A percentile compares a stretch with the other conserved stretches of the same genome.
These are phyloP conservation scores for Hippocampus abdominalis DNA, from an alignment of 2,113 vertebrate genomes.

Conservation along the genomic window DNA sequence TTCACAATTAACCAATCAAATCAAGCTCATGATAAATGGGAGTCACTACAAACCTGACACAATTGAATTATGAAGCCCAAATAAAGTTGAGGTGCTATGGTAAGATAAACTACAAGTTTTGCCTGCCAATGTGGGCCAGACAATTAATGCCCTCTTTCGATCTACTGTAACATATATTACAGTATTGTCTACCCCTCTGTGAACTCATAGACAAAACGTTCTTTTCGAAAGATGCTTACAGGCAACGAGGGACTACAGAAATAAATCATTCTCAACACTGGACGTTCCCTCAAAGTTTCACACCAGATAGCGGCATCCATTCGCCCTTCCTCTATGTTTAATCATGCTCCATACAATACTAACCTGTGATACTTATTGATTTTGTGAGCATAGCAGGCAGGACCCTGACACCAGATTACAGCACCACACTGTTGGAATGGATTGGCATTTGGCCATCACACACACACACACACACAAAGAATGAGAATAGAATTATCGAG, in stretches of 20 bases:
- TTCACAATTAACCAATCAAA: no score
- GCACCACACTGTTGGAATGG: constrained; percentile 13
- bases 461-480: constrained; percentile 20
- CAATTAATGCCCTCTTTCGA: background rate
- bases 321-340: constrained; percentile 32
- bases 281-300: constrained; percentile 32
- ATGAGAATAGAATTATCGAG: constrained; percentile 30
- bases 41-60: no score
- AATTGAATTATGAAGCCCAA: no score
- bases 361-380: constrained; percentile 51
- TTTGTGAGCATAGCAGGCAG: constrained; percentile 9
- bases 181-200: background rate
- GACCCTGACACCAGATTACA: constrained; percentile 22
- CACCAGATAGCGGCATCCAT: constrained; percentile 43
- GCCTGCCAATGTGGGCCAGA: no score
- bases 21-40: no score
- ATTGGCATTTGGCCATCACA: constrained; percentile 24
- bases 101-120: no score
- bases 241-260: constrained; percentile 8
- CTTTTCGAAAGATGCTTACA: constrained; percentile 7
- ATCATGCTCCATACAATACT: constrained; percentile 41
- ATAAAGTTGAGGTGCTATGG: background rate
- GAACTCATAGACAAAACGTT: background rate
- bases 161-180: background rate
- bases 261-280: background rate